Evolutionary conservation across 1,140 invertebrate genomes (phyloP).

Genomic region (Lucilia cuprina): DNA sequence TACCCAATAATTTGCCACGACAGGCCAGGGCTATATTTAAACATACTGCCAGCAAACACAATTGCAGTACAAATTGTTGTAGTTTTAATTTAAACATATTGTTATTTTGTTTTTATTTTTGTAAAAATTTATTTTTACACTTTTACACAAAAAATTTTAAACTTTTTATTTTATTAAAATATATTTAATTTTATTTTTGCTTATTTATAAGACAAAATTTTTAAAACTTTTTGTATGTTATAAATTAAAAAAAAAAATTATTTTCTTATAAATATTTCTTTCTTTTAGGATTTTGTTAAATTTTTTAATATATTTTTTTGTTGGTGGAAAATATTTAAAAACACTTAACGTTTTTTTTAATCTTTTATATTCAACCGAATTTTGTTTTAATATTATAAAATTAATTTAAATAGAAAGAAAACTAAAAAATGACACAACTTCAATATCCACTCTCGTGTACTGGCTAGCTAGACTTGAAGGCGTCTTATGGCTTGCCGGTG

Average conservation of each 20-base stretch:
- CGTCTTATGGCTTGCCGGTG: slow-evolving; percentile 59
- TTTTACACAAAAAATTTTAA: slow-evolving; percentile 17
- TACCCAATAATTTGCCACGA: slow-evolving; percentile 59
- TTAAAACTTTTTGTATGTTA: background rate
- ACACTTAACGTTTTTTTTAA: background rate
- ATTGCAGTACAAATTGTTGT: slow-evolving; percentile 38
- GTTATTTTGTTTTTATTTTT: slow-evolving; percentile 9
- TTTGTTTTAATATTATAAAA: slow-evolving; percentile 5
- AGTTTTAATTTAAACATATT: slow-evolving; percentile 20
- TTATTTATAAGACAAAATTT: slow-evolving; percentile 26
- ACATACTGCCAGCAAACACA: slow-evolving; percentile 49
- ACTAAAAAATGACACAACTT: slow-evolving; percentile 50
- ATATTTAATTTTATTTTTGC: background rate
- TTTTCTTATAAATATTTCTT: background rate
- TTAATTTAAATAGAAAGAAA: background rate
- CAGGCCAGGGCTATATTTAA: slow-evolving; percentile 53
- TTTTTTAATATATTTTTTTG: background rate
- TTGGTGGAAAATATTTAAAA: background rate
- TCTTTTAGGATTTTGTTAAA: background rate
- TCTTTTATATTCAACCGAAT: background rate
- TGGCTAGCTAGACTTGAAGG: slow-evolving; percentile 63
- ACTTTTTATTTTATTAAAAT: background rate
- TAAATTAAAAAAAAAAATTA: background rate
- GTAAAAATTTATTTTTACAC: slow-evolving; percentile 16
- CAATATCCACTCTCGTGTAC: slow-evolving; percentile 62